Percentiles rank a stretch among this genome's conserved stretches.
These are phyloP conservation scores for Planococcus citri DNA, from an alignment of 1,140 invertebrate genomes.

Conservation along the genomic window DNA sequence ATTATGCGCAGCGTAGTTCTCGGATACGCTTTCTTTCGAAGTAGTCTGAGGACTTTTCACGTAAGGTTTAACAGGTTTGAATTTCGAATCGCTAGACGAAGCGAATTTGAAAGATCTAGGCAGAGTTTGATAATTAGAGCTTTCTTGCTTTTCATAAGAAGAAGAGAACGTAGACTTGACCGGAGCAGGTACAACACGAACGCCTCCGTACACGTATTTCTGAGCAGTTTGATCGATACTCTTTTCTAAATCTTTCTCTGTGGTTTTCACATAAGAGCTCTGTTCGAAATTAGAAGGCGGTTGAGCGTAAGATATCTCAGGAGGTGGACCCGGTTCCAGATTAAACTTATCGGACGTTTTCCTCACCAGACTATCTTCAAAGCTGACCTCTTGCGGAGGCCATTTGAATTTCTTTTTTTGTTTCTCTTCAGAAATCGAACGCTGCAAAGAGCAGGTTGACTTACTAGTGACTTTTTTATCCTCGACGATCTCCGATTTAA, in stretches of 20 bases:
- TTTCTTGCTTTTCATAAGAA: conserved; percentile 19
- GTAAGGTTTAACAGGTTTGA: conserved; percentile 14
- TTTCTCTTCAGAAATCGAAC: background rate
- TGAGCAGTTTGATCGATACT: conserved; percentile 40
- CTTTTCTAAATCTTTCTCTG: conserved; percentile 44
- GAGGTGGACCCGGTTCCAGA: conserved; percentile 36
- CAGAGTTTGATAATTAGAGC: conserved; percentile 34
- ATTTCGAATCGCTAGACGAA: background rate
- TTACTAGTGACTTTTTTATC: background rate
- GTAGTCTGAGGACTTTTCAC: background rate
- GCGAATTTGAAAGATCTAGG: conserved; percentile 48
- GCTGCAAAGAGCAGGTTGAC: background rate
- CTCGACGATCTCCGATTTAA: background rate
- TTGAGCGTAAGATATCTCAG: conserved; percentile 46
- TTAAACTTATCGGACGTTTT: conserved; percentile 9
- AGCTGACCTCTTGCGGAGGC: conserved; percentile 1
- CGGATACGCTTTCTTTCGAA: background rate
- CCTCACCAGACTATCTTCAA: background rate
- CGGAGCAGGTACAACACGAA: conserved; percentile 38
- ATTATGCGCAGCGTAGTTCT: background rate
- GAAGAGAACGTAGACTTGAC: conserved; percentile 26
- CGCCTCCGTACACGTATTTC: conserved; percentile 39
- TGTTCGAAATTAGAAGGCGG: conserved; percentile 34
- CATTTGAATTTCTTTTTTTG: conserved; percentile 12
- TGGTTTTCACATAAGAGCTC: conserved; percentile 42